Evolutionary conservation across 2,113 vertebrate genomes (phyloP), one percentile per base, ranked within the genome.

Genomic region (Girardinichthys multiradiatus): DNA sequence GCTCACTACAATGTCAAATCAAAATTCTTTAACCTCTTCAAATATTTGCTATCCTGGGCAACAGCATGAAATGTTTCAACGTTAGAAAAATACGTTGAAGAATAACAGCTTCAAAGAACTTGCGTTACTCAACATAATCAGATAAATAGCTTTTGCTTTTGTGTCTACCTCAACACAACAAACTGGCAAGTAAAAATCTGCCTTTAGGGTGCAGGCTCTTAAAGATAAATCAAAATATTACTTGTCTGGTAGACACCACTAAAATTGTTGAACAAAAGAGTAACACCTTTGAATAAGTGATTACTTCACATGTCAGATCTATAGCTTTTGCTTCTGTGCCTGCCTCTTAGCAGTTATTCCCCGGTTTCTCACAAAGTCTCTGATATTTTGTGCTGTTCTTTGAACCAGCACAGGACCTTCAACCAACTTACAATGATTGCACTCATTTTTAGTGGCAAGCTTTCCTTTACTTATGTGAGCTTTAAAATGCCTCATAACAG

Each of bases 301-400:
- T 58, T 58, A 30, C 4, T 61, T 8, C 3, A 61, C 19, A 37
- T 4, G 3, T 1, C 5, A 4, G 6, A n/a, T 26, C 4, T 63
- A 37, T 4, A 63, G 12, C 31, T 33, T 39, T 17, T 42, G 2
- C 24, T 64, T 64, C 14, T 27, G 35, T 26, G 35, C 33, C 12
- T 64, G 63, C 63, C 54, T 65, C 37, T 61, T 66, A n/a, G 39
- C 68, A 51, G 61, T 4, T 61, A 62, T 10, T 39, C 68, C 39
- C 1, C 54, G 1, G 14, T 67, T 72, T 61, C 57, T 42, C 10
- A 71, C 54, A 37, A 71, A 70, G 26, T 77, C 54, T 3, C 28
- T 60, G 5, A 65, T 70, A 71, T 72, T 72, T 54, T 60, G 54
- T 21, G n/a, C 68, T 1, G 68, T 78, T 72, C 68, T 71, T 37